Base-by-base conservation (phyloP, 2,113 vertebrate genomes). In the Australoheros scitulus region DNA sequence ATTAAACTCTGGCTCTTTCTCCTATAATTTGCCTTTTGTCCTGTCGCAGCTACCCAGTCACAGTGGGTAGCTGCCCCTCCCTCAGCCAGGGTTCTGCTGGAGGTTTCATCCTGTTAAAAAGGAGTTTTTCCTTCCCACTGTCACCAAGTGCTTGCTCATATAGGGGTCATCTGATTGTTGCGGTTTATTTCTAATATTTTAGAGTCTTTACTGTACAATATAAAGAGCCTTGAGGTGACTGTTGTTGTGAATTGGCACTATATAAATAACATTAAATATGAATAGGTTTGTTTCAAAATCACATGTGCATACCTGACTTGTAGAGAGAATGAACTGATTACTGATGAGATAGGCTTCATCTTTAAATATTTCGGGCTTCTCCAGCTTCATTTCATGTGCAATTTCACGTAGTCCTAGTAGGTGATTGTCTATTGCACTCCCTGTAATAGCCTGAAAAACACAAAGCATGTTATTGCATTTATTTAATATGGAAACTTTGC, bases 361-460 rank as follows among this genome's bases (percentile, higher is more conserved):
- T 0, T 89, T 96, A 92, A 99, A 99, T 76, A 99, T 95, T 86
- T 98, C 97, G 0, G 97, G 98, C 76, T 94, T 95, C 55, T 99
- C 97, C 32, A 96, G 92, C 55, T 95, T 95, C 77, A 95, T 83
- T 38, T 98, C 97, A 34, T 93, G 95, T 72, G 97, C 96, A 82
- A 97, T 93, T 88, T 97, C 97, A 72, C 97, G 95, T 13, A 99
- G 96, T 18, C 97, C 98, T 36, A 99, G 91, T 76, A 99, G 94
- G 50, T 99, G 98, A 95, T 99, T 99, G 96, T 99, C 98, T 86
- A 99, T 99, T 82, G 96, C 98, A 97, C 97, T 97, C 52, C 98
- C 98, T 68, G 96, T 97, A 83, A 99, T 96, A 79, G 98, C 96
- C 98, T 99, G 70, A 86, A 84, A 82, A 75, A 15, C 11, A 18